These are phyloP conservation scores for Helicoverpa assulta DNA, from an alignment of 2,888 invertebrate genomes.

Conservation along the genomic window DNA sequence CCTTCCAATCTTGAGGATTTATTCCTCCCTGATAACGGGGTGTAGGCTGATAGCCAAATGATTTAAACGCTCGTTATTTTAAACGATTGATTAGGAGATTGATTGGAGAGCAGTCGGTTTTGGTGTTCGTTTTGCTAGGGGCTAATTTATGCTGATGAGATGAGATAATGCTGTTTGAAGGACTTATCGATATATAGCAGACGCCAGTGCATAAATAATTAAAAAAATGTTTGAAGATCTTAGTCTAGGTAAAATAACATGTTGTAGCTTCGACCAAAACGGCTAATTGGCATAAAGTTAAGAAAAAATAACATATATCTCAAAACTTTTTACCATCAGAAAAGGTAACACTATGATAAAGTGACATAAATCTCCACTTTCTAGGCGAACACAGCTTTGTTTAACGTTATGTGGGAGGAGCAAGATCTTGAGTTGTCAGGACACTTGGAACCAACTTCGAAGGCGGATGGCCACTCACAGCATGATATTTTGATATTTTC, in stretches of 20 bases:
- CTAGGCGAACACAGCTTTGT: slow-evolving; percentile 26
- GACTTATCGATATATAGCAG: no score
- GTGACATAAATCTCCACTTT: slow-evolving; percentile 11
- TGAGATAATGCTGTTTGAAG: no score
- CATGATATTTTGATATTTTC: slow-evolving; percentile 51
- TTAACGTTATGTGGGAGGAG: slow-evolving; percentile 38
- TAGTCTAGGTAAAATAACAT: no score
- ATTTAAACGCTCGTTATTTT: slow-evolving; percentile 31
- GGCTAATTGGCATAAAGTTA: not conserved
- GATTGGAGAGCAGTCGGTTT: no score
- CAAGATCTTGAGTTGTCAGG: slow-evolving; percentile 38
- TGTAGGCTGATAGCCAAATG: slow-evolving; percentile 36
- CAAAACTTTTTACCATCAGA: not conserved
- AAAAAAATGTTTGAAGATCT: no score
- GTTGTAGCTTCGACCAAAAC: no score
- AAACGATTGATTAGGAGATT: slow-evolving; percentile 19
- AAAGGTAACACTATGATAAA: not conserved
- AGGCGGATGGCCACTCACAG: slow-evolving; percentile 48
- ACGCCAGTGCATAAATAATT: no score
- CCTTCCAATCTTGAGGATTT: slow-evolving; percentile 46
- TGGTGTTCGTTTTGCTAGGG: no score
- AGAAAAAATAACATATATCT: not conserved
- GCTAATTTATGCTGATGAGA: no score
- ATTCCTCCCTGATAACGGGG: slow-evolving; percentile 33
- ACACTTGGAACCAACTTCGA: slow-evolving; percentile 38